Evolutionary conservation across 2,888 invertebrate genomes (phyloP), one percentile per base, ranked within the genome.

Genomic region (Dicranocentrus wangi): DNA sequence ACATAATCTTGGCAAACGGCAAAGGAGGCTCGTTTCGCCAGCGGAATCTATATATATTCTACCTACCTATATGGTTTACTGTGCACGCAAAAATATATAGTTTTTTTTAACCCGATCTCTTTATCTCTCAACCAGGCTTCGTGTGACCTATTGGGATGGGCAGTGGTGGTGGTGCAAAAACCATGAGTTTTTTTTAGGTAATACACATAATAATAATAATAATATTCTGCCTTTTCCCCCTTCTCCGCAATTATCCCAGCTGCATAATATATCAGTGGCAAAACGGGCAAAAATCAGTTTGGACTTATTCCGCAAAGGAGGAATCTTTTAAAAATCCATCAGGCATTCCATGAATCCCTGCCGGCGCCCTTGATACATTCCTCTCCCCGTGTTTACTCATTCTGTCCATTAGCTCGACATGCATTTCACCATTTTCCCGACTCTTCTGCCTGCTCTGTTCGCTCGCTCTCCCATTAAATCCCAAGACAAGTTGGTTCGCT

Each of bases 131-230:
- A 58, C 58, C 70, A 51, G 39, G 13, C 43, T 60, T 43, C 21
- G 21, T 39, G 71, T 60, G 71, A 71, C 71, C 71, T 71, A 60
- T 71, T 71, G 71, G 71, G 71, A 27, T 60, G 60, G 71, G 60
- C 60, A 60, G 42, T 71, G 43, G 28, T 43, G 71, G 60, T 19
- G 60, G 71, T 55, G 55, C 27, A 60, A 71, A 60, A 42, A 43
- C 43, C 60, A n/a, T n/a, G n/a, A n/a, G n/a, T n/a, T n/a, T n/a
- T n/a, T n/a, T n/a, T n/a, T n/a, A n/a, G n/a, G 7, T 10, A 42
- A 42, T 7, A 10, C 13, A 42, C 27, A 42, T 15, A 42, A 15
- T 13, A n/a, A n/a, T n/a, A n/a, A n/a, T n/a, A n/a, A n/a, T n/a
- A n/a, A n/a, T n/a, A n/a, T n/a, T n/a, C n/a, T n/a, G n/a, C n/a